Base-by-base conservation (phyloP, 1,140 invertebrate species). In the Nebria ingens region DNA sequence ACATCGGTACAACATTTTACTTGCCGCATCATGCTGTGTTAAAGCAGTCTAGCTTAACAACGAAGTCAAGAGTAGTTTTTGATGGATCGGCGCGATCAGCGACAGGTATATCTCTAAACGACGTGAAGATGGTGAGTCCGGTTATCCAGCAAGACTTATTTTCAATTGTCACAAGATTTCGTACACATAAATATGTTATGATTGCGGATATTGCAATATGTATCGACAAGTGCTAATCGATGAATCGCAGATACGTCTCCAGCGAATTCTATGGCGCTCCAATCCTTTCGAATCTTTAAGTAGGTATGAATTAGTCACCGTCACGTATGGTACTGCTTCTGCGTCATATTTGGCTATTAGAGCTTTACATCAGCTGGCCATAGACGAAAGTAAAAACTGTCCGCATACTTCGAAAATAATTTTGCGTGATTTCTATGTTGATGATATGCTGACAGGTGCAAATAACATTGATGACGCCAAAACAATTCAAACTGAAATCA, bases 381-480 rank as follows among this genome's bases (percentile, higher is more conserved):
- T 19, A 40, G 68, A 69, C 52, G 58, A 62, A 55, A 58, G 29
- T 20, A 2, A 19, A 0, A 52, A n/a, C n/a, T n/a, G n/a, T n/a
- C n/a, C n/a, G n/a, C n/a, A n/a, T n/a, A n/a, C n/a, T n/a, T n/a
- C n/a, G 53, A 55, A 62, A 56, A 56, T 61, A 20, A 61, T 70
- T 3, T 6, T 51, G 38, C 54, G 56, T 17, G 66, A 71, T 60
- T 73, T 71, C 59, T 77, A 75, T 58, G 67, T 76, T 1, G 73
- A 77, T 52, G 71, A 78, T 58, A 21, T 71, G 1, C 51, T 75
- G 12, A 62, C 65, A n/a, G 72, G 72, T 23, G 64, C 61, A 11
- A 56, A 67, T 56, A 52, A 23, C 13, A 19, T 60, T 6, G 58
- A 66, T 55, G 45, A 62, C 21, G 60, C 61, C 6, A 55, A 61